Evolutionary conservation across 2,113 vertebrate genomes (phyloP).

Genomic region (Corynorhinus townsendii): DNA sequence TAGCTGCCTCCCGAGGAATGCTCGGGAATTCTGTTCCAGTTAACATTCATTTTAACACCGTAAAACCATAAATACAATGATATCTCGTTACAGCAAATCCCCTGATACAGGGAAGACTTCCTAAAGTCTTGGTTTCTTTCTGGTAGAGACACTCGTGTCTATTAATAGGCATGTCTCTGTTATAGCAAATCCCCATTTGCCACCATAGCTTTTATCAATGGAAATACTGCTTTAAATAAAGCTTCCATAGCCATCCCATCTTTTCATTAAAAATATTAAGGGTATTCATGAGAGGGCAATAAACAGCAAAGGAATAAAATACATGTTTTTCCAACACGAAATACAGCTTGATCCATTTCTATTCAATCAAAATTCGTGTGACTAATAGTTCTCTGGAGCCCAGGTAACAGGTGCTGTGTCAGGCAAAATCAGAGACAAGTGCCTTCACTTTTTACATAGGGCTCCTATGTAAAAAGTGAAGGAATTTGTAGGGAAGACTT

Average conservation of each 20-base stretch:
- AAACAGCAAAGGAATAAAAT: constrained; percentile 78
- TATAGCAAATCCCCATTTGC: constrained; percentile 75
- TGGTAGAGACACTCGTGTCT: constrained; percentile 73
- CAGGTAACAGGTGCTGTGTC: constrained; percentile 39
- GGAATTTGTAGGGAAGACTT: constrained; percentile 77
- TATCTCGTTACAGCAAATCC: constrained; percentile 80
- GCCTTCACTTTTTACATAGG: constrained; percentile 63
- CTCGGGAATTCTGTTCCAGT: constrained; percentile 93
- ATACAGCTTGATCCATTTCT: constrained; percentile 28
- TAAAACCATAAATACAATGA: constrained; percentile 91
- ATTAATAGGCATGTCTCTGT: constrained; percentile 63
- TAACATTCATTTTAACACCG: constrained; percentile 95
- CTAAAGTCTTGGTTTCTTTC: constrained; percentile 75
- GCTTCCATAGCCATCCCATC: constrained; percentile 77
- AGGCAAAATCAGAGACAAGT: constrained; percentile 72
- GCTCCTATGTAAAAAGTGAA: too few relatives aligned
- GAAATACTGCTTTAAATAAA: constrained; percentile 79
- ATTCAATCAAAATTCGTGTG: not conserved
- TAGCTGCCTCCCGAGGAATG: constrained; percentile 89
- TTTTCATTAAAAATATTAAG: constrained; percentile 81
- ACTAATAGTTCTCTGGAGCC: not conserved
- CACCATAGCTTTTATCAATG: constrained; percentile 78
- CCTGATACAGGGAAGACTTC: constrained; percentile 79
- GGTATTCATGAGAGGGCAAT: constrained; percentile 76
- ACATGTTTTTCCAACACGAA: constrained; percentile 71